These are phyloP conservation scores for Rana temporaria DNA, from an alignment of 2,113 vertebrate species.

Conservation along the genomic window DNA sequence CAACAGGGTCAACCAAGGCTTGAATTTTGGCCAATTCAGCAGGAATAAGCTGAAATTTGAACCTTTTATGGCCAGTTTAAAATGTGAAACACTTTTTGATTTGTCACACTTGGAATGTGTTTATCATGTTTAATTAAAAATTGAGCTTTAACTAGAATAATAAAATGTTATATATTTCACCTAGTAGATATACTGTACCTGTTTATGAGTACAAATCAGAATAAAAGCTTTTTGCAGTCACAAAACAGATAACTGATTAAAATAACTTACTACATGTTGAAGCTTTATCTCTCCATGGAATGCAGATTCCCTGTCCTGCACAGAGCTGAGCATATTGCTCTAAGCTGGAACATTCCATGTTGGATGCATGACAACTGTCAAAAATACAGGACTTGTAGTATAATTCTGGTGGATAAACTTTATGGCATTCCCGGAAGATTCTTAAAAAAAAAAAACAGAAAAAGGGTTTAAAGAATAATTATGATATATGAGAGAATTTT, in stretches of 20 bases:
- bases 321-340: constrained; percentile 85
- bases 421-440: constrained; percentile 69
- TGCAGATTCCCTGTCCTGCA: constrained; percentile 77
- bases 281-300: constrained; percentile 86
- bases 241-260: no score
- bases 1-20: no score
- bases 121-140: no score
- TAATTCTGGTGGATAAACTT: constrained; percentile 55
- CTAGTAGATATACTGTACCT: no score
- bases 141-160: no score
- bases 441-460: constrained; percentile 61
- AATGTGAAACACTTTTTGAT: no score
- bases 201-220: no score
- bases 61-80: no score
- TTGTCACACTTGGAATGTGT: no score
- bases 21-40: no score
- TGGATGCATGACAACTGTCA: constrained; percentile 82
- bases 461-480: background rate
- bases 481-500: background rate
- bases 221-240: background rate
- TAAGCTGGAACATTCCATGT: constrained; percentile 87
- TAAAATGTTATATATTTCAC: no score
- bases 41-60: no score
- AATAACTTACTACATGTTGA: constrained; percentile 79
- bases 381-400: constrained; percentile 85